Conservation (phyloP, 2,797 vertebrate genomes). For the Manis javanica region DNA sequence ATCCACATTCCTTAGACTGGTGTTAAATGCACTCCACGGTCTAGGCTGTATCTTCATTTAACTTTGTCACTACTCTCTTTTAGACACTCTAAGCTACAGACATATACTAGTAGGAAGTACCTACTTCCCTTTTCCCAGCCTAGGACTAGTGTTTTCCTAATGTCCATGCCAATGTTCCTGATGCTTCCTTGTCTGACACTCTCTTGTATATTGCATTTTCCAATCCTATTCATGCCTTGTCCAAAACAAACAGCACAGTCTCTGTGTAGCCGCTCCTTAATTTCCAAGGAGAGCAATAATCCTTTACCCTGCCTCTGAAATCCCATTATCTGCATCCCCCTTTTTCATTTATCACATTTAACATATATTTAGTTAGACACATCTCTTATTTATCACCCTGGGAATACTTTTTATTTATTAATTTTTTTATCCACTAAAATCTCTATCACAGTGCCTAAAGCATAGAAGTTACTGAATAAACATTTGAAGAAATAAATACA, state of each 20-base stretch:
- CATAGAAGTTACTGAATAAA: slow-evolving; percentile 3
- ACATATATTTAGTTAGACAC: background rate
- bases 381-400: background rate
- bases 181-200: background rate
- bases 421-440: background rate
- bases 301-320: background rate
- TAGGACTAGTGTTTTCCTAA: background rate
- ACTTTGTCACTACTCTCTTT: background rate
- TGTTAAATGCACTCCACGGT: background rate
- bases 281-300: background rate
- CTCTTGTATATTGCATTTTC: background rate
- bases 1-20: background rate
- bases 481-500: background rate
- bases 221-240: background rate
- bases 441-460: background rate
- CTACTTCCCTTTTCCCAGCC: background rate
- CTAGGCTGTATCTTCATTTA: background rate
- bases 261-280: background rate
- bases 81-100: background rate
- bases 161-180: no score
- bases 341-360: background rate
- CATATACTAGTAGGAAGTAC: background rate
- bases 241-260: background rate
- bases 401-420: background rate
- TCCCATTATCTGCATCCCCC: background rate